Evolutionary conservation across 2,888 invertebrate genomes (phyloP).

Genomic region (Agrotis ipsilon): DNA sequence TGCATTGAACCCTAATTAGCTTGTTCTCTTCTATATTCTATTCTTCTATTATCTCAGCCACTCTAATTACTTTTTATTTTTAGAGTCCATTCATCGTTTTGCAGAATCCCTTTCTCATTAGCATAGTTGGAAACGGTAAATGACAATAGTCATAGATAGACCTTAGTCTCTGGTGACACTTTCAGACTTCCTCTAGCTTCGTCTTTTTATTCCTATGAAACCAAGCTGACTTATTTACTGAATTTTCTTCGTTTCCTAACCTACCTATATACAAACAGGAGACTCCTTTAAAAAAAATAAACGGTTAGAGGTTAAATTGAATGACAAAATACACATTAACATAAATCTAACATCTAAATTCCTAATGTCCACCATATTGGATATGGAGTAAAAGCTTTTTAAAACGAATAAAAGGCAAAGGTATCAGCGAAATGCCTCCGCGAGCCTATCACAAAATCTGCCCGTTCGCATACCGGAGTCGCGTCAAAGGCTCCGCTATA

Average conservation of each 20-base stretch:
- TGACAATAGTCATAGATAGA: too few species aligned
- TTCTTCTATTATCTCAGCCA: too few species aligned
- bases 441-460: constrained; percentile 57
- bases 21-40: too few species aligned
- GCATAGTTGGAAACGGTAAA: too few species aligned
- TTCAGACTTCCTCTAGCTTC: not conserved
- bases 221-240: not conserved
- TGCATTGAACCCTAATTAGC: too few species aligned
- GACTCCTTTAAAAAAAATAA: constrained; percentile 10
- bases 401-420: constrained; percentile 55
- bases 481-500: constrained; percentile 67
- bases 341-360: constrained; percentile 54
- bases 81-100: too few species aligned
- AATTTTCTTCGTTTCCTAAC: not conserved
- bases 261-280: too few species aligned
- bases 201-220: too few species aligned
- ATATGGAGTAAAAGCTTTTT: constrained; percentile 47
- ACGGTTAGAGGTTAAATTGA: constrained; percentile 6
- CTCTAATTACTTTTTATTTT: too few species aligned
- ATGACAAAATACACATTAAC: constrained; percentile 43
- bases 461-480: constrained; percentile 54
- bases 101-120: too few species aligned
- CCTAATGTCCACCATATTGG: constrained; percentile 40
- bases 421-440: constrained; percentile 56
- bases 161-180: not conserved